Evolutionary conservation across 2,888 invertebrate genomes (phyloP).

Genomic region (Autographa gamma): DNA sequence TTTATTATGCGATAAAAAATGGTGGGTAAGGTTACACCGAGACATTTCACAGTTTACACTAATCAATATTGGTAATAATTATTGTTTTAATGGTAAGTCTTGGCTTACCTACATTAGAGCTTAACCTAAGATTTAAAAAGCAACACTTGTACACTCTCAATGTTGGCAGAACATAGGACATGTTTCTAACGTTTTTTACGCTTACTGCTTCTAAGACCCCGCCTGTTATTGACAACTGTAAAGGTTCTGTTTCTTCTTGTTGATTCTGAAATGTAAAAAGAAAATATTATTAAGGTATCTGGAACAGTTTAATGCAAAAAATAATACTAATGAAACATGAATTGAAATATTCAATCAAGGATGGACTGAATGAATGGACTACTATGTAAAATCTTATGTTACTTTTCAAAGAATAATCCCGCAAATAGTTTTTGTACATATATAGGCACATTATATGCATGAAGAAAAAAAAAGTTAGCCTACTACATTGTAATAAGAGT

Average conservation of each 20-base stretch:
- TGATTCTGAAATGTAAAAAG: constrained; percentile 68
- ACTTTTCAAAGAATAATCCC: neutral
- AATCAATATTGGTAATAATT: constrained; percentile 23
- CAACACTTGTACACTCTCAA: constrained; percentile 36
- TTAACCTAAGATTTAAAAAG: constrained; percentile 55
- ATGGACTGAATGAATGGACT: too few relatives aligned
- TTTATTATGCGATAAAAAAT: constrained; percentile 34
- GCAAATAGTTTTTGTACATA: neutral
- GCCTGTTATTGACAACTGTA: constrained; percentile 68
- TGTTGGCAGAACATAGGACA: constrained; percentile 13
- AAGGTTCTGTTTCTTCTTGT: constrained; percentile 58
- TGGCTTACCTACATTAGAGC: constrained; percentile 53
- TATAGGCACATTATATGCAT: neutral
- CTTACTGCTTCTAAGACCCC: constrained; percentile 76
- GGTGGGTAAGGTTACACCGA: constrained; percentile 52
- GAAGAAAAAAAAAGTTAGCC: too few relatives aligned
- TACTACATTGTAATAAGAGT: constrained; percentile 5
- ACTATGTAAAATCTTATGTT: too few relatives aligned
- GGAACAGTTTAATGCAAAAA: too few relatives aligned
- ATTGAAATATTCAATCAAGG: too few relatives aligned
- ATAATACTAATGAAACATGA: too few relatives aligned
- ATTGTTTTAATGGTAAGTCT: constrained; percentile 36
- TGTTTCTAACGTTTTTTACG: constrained; percentile 64
- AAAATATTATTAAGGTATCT: neutral
- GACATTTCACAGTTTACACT: constrained; percentile 28